Evolutionary conservation across 2,888 invertebrate genomes (phyloP).

Genomic region (Bombylius major): DNA sequence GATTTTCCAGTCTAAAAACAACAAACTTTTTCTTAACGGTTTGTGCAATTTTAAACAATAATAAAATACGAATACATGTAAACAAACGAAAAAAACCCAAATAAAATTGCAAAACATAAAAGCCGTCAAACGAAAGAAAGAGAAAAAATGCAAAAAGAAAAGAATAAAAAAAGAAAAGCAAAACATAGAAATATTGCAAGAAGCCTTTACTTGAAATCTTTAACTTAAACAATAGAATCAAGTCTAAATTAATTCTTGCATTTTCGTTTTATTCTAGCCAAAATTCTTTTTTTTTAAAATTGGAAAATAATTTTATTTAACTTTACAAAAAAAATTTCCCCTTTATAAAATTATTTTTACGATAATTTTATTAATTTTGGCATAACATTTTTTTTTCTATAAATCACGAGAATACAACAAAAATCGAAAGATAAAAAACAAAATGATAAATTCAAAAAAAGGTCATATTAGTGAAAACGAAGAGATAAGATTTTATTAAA

Average conservation of each 20-base stretch:
- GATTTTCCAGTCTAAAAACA: slow-evolving; percentile 69
- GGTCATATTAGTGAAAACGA: too few species aligned
- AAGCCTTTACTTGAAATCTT: slow-evolving; percentile 9
- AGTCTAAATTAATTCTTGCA: neutral
- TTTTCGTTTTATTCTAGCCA: slow-evolving; percentile 3
- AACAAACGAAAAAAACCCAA: neutral
- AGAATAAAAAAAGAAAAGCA: too few species aligned
- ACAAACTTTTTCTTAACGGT: neutral
- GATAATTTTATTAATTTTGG: too few species aligned
- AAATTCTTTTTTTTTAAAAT: neutral
- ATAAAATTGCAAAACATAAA: neutral
- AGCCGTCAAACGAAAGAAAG: too few species aligned
- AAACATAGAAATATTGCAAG: slow-evolving; percentile 2
- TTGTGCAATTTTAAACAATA: neutral
- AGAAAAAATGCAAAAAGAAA: neutral
- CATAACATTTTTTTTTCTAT: too few species aligned
- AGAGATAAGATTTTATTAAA: neutral
- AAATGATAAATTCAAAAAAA: too few species aligned
- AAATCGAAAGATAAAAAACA: too few species aligned
- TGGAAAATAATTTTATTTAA: too few species aligned
- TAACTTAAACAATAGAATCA: neutral
- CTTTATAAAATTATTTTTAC: too few species aligned
- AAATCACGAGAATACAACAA: too few species aligned
- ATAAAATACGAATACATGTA: slow-evolving; percentile 22
- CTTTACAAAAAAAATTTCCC: too few species aligned